Evolutionary conservation across 2,113 vertebrate genomes (phyloP), one percentile per base, ranked within the genome.

Genomic region (Larimichthys crocea): DNA sequence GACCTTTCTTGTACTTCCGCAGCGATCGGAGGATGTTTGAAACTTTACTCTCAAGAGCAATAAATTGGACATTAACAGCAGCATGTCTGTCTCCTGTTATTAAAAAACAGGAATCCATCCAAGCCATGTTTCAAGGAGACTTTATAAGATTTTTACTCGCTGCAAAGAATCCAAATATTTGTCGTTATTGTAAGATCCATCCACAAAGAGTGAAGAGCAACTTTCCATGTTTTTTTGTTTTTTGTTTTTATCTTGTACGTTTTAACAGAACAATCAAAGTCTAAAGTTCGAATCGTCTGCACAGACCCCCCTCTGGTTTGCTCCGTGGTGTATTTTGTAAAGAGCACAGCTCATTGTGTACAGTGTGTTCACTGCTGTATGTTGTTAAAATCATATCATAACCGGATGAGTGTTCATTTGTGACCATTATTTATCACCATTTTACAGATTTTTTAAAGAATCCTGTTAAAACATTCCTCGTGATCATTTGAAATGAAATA

Each of bases 281-380:
- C 50, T 29, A 3, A 44, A 50, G 14, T 49, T 66, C 35, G 8
- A 40, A 9, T 50, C 9, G 44, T 2, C 20, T 42, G 52, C 10
- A 57, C 2, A 53, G 62, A 69, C 52, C 52, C 49, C 24, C 52
- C 35, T 40, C 49, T 63, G 68, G 5, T 61, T 79, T 29, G 26
- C 40, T 31, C 22, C 7, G 2, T 9, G 50, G 17, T 52, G 48
- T 63, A 22, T 77, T 69, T 1, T 31, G 14, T 60, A n/a, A 85
- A 63, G 69, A 86, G 74, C 74, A 89, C 77, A 86, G 65, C 63
- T n/a, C 53, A 12, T 60, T 22, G 11, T 86, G 76, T 74, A 68
- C 24, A 44, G 31, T 56, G 57, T 78, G 3, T 59, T 40, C 64
- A 59, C 20, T 10, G 24, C 46, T 60, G 24, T 22, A 16, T 53